A percentile compares a stretch with the other conserved stretches of the same genome.
These are phyloP conservation scores for Polyommatus iphigenia DNA, from an alignment of 2,888 invertebrate species.

Conservation along the genomic window DNA sequence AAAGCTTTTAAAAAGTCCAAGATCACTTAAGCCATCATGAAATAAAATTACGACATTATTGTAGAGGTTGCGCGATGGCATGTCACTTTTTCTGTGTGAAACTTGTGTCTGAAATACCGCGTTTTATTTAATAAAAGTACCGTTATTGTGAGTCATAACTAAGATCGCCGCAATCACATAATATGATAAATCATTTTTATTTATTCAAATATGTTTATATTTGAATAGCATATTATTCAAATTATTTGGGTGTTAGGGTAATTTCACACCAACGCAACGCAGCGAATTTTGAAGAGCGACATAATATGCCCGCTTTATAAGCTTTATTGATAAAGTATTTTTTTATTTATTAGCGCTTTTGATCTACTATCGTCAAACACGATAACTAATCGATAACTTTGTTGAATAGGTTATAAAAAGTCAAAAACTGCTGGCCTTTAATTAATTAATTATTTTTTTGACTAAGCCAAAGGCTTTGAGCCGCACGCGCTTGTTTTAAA, in stretches of 20 bases:
- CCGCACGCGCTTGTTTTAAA: too few species aligned
- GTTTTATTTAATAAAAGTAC: conserved; percentile 20
- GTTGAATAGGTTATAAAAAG: too few species aligned
- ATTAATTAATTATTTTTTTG: too few species aligned
- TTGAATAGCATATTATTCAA: conserved; percentile 15
- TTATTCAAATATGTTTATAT: conserved; percentile 27
- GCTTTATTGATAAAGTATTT: too few species aligned
- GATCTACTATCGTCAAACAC: too few species aligned
- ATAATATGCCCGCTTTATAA: too few species aligned
- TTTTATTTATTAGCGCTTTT: too few species aligned
- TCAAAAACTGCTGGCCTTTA: too few species aligned
- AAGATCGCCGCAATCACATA: conserved; percentile 17
- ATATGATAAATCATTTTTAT: conserved; percentile 28
- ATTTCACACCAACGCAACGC: neutral
- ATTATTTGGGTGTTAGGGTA: neutral
- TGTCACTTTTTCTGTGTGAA: conserved; percentile 28
- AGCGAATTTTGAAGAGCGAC: neutral
- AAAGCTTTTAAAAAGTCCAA: conserved; percentile 8
- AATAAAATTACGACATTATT: conserved; percentile 29
- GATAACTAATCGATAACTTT: too few species aligned
- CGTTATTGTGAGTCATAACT: conserved; percentile 27
- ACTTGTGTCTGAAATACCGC: conserved; percentile 14
- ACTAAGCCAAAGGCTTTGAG: too few species aligned
- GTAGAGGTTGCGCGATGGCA: conserved; percentile 6
- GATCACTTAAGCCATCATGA: conserved; percentile 25